A percentile compares a stretch with the other conserved stretches of the same genome.
phyloP scores from a whole-genome alignment of 2,113 vertebrate species.

The Caranx melampygus region DNA sequence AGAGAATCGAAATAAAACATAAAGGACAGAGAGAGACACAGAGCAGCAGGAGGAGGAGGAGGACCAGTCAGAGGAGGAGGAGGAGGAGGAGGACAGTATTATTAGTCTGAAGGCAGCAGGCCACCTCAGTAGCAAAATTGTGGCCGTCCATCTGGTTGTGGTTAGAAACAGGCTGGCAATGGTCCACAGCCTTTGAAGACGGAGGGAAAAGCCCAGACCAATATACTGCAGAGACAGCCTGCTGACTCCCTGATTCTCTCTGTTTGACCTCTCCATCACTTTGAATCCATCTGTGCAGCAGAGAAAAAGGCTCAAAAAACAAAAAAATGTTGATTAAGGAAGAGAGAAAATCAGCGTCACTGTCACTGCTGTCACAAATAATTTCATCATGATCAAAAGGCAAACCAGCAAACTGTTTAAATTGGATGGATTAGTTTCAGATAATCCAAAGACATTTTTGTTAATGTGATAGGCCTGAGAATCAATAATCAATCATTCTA shows the following conservation, averaged over 20 bases:
- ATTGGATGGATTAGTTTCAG: background rate
- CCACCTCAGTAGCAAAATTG: conserved; percentile 68
- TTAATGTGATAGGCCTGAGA: too few species aligned
- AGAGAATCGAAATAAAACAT: background rate
- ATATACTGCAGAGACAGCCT: conserved; percentile 30
- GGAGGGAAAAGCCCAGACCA: conserved; percentile 47
- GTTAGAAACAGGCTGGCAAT: conserved; percentile 64
- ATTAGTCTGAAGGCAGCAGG: conserved; percentile 63
- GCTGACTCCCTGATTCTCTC: conserved; percentile 41
- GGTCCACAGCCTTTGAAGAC: conserved; percentile 67
- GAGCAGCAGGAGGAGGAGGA: conserved; percentile 2
- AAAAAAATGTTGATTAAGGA: background rate
- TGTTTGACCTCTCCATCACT: conserved; percentile 44
- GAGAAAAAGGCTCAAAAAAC: background rate
- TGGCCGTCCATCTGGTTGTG: conserved; percentile 73
- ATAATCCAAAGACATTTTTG: background rate
- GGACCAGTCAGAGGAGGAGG: conserved; percentile 29
- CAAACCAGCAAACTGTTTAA: background rate
- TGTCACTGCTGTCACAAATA: background rate
- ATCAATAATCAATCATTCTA: background rate
- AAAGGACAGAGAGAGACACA: background rate
- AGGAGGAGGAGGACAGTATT: conserved; percentile 49
- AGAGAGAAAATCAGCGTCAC: background rate
- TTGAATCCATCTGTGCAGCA: conserved; percentile 25
- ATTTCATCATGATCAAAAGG: background rate